phyloP scores from a whole-genome alignment of 92 coral and sea anemone genomes.

The Siderastrea radians region DNA sequence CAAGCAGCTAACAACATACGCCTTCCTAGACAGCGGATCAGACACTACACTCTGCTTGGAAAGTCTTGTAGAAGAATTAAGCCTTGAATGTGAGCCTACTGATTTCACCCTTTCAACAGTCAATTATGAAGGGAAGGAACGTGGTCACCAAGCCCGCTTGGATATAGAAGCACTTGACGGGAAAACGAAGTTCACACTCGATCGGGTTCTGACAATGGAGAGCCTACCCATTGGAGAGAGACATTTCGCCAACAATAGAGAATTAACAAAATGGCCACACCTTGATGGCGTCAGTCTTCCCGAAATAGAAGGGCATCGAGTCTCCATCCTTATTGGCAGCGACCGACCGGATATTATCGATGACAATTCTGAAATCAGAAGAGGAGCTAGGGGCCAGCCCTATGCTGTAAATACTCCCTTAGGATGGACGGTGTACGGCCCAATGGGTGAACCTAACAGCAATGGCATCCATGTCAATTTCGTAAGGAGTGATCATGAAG shows the following conservation, averaged over 20 bases:
- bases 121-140: slow-evolving; percentile 46
- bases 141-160: slow-evolving; percentile 45
- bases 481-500: slow-evolving; percentile 36
- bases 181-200: slow-evolving; percentile 52
- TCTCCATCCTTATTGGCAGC: slow-evolving; percentile 57
- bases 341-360: slow-evolving; percentile 61
- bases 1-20: slow-evolving; percentile 55
- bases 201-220: slow-evolving; percentile 64
- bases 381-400: slow-evolving; percentile 63
- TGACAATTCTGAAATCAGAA: slow-evolving; percentile 46
- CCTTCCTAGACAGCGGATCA: slow-evolving; percentile 72
- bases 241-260: slow-evolving; percentile 59
- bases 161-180: slow-evolving; percentile 61
- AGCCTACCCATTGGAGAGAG: slow-evolving; percentile 63
- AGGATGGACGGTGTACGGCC: slow-evolving; percentile 77
- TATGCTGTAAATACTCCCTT: slow-evolving; percentile 66
- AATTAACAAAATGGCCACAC: slow-evolving; percentile 61
- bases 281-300: slow-evolving; percentile 47
- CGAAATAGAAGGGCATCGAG: slow-evolving; percentile 34
- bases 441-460: slow-evolving; percentile 52
- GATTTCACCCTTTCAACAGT: slow-evolving; percentile 59
- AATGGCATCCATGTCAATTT: slow-evolving; percentile 10
- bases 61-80: slow-evolving; percentile 44
- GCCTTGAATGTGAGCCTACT: slow-evolving; percentile 32
- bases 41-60: slow-evolving; percentile 66